A percentile compares a stretch with the other conserved stretches of the same genome.
phyloP scores from a whole-genome alignment of 2,113 vertebrate species.

The Strix uralensis region DNA sequence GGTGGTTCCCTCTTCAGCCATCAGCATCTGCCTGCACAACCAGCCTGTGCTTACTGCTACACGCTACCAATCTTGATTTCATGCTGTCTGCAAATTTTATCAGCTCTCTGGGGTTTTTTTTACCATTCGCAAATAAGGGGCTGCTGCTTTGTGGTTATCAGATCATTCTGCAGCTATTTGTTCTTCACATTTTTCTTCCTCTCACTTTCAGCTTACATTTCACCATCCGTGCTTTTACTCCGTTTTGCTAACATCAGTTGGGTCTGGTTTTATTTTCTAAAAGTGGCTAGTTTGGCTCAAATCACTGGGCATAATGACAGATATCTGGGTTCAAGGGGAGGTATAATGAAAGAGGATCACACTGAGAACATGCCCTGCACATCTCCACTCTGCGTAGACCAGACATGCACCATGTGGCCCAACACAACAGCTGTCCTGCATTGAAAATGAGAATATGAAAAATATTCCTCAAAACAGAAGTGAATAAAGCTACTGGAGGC shows the following conservation, averaged over 20 bases:
- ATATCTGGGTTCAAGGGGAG: not conserved
- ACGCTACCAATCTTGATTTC: not conserved
- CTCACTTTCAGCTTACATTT: conserved; percentile 43
- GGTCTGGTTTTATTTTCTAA: not conserved
- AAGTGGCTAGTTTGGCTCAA: not conserved
- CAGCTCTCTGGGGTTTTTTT: not conserved
- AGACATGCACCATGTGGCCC: not conserved
- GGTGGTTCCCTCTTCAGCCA: not conserved
- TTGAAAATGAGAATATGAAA: not conserved
- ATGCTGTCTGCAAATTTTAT: not conserved
- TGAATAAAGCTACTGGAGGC: not conserved
- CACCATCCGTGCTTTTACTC: not conserved
- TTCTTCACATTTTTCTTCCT: conserved; percentile 19
- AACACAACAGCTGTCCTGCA: fast-evolving
- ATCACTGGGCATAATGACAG: not conserved
- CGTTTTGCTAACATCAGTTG: not conserved
- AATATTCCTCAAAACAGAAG: not conserved
- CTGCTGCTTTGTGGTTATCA: not conserved
- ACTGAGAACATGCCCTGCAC: not conserved
- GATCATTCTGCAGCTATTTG: conserved; percentile 14
- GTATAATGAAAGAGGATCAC: not conserved
- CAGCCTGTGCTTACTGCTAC: not conserved
- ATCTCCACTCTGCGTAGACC: not conserved
- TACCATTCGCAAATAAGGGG: not conserved
- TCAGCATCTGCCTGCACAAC: not conserved